Conservation (phyloP, 2,113 vertebrate species). For the Macheiramphus alcinus region DNA sequence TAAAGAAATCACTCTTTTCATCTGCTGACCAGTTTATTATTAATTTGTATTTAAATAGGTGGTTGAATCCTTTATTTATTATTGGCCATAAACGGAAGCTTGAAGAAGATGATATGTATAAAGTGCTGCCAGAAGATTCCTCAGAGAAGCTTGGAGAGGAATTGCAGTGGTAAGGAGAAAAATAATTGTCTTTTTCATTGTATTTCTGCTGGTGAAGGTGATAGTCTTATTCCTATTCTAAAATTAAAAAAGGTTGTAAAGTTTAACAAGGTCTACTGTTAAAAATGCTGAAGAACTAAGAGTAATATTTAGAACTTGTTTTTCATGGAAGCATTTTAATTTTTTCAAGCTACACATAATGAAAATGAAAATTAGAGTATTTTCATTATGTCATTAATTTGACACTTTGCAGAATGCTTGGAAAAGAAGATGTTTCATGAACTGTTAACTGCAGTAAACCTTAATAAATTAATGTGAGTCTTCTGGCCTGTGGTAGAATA, state of each 20-base stretch:
- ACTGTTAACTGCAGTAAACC: neutral
- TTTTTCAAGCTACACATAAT: neutral
- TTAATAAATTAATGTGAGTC: neutral
- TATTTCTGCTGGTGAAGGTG: neutral
- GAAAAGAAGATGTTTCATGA: neutral
- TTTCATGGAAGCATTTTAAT: neutral
- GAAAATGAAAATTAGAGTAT: neutral
- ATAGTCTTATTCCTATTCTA: neutral
- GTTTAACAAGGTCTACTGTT: neutral
- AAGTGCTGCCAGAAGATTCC: conserved; percentile 83
- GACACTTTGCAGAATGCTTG: neutral
- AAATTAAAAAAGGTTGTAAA: neutral
- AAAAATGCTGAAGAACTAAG: neutral
- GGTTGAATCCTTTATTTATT: conserved; percentile 91
- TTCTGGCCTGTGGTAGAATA: neutral
- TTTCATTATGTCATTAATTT: neutral
- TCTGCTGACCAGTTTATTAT: neutral
- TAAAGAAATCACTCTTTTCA: neutral
- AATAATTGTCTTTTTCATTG: neutral
- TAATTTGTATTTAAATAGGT: conserved; percentile 71
- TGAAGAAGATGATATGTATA: conserved; percentile 93
- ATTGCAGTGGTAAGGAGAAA: conserved; percentile 81
- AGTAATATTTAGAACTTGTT: neutral
- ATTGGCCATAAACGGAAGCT: conserved; percentile 84
- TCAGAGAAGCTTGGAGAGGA: conserved; percentile 85